Conservation (phyloP, 92 coral and sea anemone genomes). For the Zoanthus gigantus region DNA sequence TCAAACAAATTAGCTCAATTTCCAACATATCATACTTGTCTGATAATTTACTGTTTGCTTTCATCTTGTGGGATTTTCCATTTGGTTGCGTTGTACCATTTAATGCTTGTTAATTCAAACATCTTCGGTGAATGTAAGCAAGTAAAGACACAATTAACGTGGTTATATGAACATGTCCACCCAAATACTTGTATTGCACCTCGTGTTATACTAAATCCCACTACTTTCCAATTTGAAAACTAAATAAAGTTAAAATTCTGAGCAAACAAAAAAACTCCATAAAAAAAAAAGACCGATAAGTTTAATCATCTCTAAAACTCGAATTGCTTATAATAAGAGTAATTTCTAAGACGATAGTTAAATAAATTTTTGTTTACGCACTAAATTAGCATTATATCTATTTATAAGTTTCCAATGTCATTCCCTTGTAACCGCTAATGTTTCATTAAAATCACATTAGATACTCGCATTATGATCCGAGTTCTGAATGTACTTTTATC, state of each 20-base stretch:
- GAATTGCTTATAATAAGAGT: constrained; percentile 3
- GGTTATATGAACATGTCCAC: background rate
- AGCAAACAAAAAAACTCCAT: background rate
- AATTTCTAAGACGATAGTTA: constrained; percentile 18
- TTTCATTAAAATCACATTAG: constrained; percentile 45
- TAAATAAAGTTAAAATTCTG: background rate
- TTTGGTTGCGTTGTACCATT: constrained; percentile 18
- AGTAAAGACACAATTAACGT: constrained; percentile 1
- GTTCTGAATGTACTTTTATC: constrained; percentile 16
- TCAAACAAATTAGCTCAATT: constrained; percentile 53
- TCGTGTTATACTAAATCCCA: background rate
- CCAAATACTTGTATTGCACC: background rate
- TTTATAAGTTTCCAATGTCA: constrained; percentile 39
- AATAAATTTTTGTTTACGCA: constrained; percentile 19
- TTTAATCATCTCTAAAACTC: constrained; percentile 3
- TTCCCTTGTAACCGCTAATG: constrained; percentile 37
- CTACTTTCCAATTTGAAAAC: background rate
- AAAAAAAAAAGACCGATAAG: background rate
- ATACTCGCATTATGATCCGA: constrained; percentile 27
- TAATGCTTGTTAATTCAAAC: constrained; percentile 25
- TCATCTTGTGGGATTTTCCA: background rate
- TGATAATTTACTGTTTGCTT: constrained; percentile 52
- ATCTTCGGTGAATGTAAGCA: background rate
- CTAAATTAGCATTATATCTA: constrained; percentile 40
- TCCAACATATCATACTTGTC: constrained; percentile 39